Evolutionary conservation across 2,113 vertebrate genomes (phyloP), one percentile per base, ranked within the genome.

Genomic region (Ameiurus melas): DNA sequence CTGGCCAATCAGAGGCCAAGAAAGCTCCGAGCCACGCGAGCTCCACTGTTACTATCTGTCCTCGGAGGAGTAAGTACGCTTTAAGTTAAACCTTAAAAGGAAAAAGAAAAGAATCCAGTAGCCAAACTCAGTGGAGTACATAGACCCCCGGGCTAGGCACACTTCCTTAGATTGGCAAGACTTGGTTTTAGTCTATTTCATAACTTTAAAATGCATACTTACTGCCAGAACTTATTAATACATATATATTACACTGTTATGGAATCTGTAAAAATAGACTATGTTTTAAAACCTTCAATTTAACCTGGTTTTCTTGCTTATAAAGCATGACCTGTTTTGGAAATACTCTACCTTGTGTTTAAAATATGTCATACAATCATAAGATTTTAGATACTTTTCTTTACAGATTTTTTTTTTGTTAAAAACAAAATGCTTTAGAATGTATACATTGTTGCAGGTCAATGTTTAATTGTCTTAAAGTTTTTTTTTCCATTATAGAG

Each of bases 1-100:
- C 89, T 39, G 92, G 92, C 97, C 97, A 97, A 97, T 97, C 93
- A 91, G 92, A 92, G 91, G 90, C 27, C 86, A 20, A 91, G 82
- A 85, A 25, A 84, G 79, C 88, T 25, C 70, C 66, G 68, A 92
- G 95, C 93, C 95, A 94, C 92, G 92, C 95, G 96, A 96, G 92
- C 89, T 71, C 87, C 89, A 83, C 92, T 92, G 91, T 92, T 91
- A 91, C 93, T 91, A 88, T 92, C 90, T 84, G 79, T 86, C 87
- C 80, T 91, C 89, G 57, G 22, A 84, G 87, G 89, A 93, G 91
- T 92, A 91, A 91, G 90, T 92, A 89, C 92, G 93, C 91, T 91
- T 92, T 90, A 89, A 89, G 92, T 90, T 12, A 90, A 94, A 93
- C 89, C 91, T 94, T 92, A 93, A 92, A 90, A 85, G 89, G 89